Evolutionary conservation across 2,888 invertebrate species (phyloP).

Genomic region (Drosophila nr. perissopoda): DNA sequence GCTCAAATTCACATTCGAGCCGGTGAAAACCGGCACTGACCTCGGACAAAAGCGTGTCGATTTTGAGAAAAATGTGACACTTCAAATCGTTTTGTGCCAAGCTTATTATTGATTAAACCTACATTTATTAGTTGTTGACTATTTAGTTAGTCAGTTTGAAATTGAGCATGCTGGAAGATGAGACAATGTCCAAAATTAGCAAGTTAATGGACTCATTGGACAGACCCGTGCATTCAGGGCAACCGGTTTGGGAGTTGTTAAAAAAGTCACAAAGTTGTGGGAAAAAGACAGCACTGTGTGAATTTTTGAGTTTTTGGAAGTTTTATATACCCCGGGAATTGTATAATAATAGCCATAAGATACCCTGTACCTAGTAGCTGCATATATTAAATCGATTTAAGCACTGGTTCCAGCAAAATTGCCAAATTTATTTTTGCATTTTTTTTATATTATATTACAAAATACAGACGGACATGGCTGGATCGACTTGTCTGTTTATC

Average conservation of each 20-base stretch:
- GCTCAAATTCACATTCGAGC: slow-evolving; percentile 12
- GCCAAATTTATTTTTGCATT: neutral
- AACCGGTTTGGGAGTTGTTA: slow-evolving; percentile 56
- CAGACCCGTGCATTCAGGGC: slow-evolving; percentile 5
- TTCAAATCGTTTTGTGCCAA: neutral
- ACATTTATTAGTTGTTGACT: slow-evolving; percentile 17
- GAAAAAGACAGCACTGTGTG: neutral
- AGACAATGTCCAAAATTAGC: slow-evolving; percentile 70
- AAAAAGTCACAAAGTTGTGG: slow-evolving; percentile 5
- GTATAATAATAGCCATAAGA: neutral
- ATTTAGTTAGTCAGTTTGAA: slow-evolving; percentile 26
- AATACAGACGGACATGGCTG: neutral
- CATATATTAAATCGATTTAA: neutral
- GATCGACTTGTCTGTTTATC: neutral
- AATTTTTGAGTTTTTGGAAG: neutral
- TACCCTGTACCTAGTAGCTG: neutral
- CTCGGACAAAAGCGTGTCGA: slow-evolving; percentile 52
- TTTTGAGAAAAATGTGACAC: slow-evolving; percentile 18
- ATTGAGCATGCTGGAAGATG: slow-evolving; percentile 45
- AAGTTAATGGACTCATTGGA: slow-evolving; percentile 30
- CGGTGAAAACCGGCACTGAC: slow-evolving; percentile 58
- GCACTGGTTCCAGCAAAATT: neutral
- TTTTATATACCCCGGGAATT: no score
- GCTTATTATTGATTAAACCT: slow-evolving; percentile 11
- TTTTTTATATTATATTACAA: neutral